These are phyloP conservation scores for Cephus pygmeus DNA, from an alignment of 2,888 invertebrate genomes.

Conservation along the genomic window DNA sequence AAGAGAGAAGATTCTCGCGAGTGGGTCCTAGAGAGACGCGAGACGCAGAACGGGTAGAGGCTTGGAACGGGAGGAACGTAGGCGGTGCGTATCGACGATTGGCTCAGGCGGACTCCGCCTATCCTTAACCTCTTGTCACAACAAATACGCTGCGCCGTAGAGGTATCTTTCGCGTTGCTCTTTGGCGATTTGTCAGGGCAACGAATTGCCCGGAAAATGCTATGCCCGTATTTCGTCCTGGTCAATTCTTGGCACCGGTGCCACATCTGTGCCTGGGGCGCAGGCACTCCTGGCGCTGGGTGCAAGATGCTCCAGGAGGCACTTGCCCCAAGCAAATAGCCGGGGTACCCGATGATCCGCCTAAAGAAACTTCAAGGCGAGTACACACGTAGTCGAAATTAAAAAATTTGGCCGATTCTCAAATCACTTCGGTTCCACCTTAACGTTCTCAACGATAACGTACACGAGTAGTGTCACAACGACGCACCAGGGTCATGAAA, in stretches of 20 bases:
- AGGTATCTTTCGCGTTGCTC: not conserved
- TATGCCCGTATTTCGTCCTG: not conserved
- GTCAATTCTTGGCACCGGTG: not conserved
- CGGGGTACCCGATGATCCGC: not conserved
- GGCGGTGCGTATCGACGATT: conserved; percentile 61
- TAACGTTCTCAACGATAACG: too few relatives aligned
- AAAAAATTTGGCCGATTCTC: not conserved
- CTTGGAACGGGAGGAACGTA: conserved; percentile 53
- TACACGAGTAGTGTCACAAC: too few relatives aligned
- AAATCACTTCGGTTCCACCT: too few relatives aligned
- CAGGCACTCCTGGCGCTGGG: not conserved
- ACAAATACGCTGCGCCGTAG: not conserved
- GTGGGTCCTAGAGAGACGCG: conserved; percentile 33
- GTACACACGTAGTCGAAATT: too few relatives aligned
- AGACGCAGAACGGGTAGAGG: not conserved
- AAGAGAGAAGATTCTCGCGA: not conserved
- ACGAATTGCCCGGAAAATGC: not conserved
- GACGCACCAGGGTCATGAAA: too few relatives aligned
- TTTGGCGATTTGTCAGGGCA: not conserved
- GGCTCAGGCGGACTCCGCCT: conserved; percentile 62
- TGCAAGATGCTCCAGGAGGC: not conserved
- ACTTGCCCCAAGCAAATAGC: not conserved
- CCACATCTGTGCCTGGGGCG: not conserved
- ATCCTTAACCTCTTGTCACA: conserved; percentile 35
- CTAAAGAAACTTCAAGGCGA: not conserved